phyloP scores from a whole-genome alignment of 2,113 vertebrate species.

The Macquaria ambigua region DNA sequence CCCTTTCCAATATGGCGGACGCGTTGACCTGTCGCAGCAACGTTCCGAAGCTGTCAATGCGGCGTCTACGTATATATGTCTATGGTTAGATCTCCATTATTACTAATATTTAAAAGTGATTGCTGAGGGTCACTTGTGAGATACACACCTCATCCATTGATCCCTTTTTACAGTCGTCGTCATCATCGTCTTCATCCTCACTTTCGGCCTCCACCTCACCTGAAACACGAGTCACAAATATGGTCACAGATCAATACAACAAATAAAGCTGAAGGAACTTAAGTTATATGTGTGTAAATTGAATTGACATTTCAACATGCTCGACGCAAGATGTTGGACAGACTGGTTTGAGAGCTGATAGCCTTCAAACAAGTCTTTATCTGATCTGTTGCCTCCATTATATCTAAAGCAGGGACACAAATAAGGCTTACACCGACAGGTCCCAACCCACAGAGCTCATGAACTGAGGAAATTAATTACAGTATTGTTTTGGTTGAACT shows the following conservation, averaged over 20 bases:
- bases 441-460: neutral
- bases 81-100: no score
- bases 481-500: conserved; percentile 30
- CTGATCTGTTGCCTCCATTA: conserved; percentile 6
- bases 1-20: no score
- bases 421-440: neutral
- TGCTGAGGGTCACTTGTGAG: neutral
- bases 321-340: neutral
- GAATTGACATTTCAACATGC: neutral
- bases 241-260: neutral
- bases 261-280: neutral
- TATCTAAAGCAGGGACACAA: neutral
- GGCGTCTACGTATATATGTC: no score
- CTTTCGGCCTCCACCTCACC: conserved; percentile 96
- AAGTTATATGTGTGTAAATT: neutral
- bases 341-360: neutral
- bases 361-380: neutral
- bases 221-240: conserved; percentile 67
- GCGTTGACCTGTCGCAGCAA: no score
- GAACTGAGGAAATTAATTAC: conserved; percentile 38
- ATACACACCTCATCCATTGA: conserved; percentile 95
- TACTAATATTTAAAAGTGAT: fast-evolving
- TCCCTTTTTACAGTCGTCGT: conserved; percentile 96
- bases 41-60: no score
- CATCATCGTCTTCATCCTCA: conserved; percentile 95